Percentiles rank a stretch among this genome's conserved stretches.
Conservation (phyloP, 2,113 vertebrate species). For the Perca flavescens region DNA sequence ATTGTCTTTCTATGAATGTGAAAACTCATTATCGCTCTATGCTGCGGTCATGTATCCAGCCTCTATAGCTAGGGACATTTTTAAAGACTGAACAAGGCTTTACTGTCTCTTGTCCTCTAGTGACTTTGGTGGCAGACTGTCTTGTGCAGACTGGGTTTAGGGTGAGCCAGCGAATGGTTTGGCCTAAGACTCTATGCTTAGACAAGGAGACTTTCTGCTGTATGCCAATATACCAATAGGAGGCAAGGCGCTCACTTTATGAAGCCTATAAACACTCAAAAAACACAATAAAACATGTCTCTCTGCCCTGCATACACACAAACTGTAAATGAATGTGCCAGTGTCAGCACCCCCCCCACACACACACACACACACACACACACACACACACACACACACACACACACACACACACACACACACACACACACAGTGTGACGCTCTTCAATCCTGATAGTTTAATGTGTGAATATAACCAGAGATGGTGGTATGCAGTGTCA, state of each 20-base stretch:
- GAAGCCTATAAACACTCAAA: constrained; percentile 36
- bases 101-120: constrained; percentile 23
- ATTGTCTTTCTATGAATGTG: constrained; percentile 9
- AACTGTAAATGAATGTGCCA: constrained; percentile 11
- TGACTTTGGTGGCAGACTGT: constrained; percentile 44
- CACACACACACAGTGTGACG: constrained; percentile 22
- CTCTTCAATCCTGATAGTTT: constrained; percentile 37
- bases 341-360: neutral
- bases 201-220: constrained; percentile 36
- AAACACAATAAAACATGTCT: constrained; percentile 19
- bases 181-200: constrained; percentile 35
- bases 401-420: constrained; percentile 24
- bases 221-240: constrained; percentile 15
- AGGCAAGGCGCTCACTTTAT: constrained; percentile 28
- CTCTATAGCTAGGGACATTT: constrained; percentile 32
- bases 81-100: constrained; percentile 18
- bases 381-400: constrained; percentile 17
- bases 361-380: constrained; percentile 22
- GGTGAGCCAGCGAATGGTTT: constrained; percentile 43
- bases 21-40: constrained; percentile 33
- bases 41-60: constrained; percentile 26
- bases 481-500: constrained; percentile 62
- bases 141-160: constrained; percentile 32
- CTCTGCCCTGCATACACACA: constrained; percentile 4
- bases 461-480: constrained; percentile 63